These are phyloP conservation scores for Pseudocheirus occidentalis DNA, from an alignment of 2,797 vertebrate species.

Conservation along the genomic window DNA sequence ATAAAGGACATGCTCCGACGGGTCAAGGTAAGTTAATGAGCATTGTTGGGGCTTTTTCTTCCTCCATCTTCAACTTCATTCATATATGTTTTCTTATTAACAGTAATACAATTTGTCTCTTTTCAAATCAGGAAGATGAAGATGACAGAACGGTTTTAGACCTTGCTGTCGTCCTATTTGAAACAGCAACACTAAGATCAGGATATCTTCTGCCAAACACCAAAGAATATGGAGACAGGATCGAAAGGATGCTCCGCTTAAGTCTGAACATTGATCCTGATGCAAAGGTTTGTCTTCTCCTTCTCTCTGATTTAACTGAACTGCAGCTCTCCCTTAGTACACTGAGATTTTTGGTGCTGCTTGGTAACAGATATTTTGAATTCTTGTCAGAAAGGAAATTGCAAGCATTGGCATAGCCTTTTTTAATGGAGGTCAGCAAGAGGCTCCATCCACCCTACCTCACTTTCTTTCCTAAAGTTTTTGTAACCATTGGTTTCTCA, in stretches of 20 bases:
- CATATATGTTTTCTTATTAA: neutral
- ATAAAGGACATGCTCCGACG: constrained; percentile 95
- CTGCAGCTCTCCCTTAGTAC: neutral
- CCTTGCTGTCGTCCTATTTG: constrained; percentile 95
- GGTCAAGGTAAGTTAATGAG: constrained; percentile 87
- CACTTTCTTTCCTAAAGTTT: no score
- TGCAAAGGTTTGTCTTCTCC: constrained; percentile 85
- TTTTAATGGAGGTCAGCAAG: neutral
- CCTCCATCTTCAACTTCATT: neutral
- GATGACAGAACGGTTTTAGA: constrained; percentile 95
- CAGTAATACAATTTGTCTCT: neutral
- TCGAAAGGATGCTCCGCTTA: constrained; percentile 98
- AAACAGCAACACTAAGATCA: constrained; percentile 96
- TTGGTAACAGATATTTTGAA: neutral
- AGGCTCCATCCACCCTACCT: neutral
- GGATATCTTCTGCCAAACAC: constrained; percentile 96
- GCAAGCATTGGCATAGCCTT: neutral
- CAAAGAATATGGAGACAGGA: constrained; percentile 95
- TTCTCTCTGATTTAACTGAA: neutral
- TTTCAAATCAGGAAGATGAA: constrained; percentile 86
- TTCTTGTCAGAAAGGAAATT: neutral
- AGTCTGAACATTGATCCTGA: constrained; percentile 94
- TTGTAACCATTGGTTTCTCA: neutral
- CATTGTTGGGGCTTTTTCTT: neutral
- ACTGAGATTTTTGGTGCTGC: neutral